These are phyloP conservation scores for Plectropomus leopardus DNA, from an alignment of 2,113 vertebrate genomes.

Conservation along the genomic window DNA sequence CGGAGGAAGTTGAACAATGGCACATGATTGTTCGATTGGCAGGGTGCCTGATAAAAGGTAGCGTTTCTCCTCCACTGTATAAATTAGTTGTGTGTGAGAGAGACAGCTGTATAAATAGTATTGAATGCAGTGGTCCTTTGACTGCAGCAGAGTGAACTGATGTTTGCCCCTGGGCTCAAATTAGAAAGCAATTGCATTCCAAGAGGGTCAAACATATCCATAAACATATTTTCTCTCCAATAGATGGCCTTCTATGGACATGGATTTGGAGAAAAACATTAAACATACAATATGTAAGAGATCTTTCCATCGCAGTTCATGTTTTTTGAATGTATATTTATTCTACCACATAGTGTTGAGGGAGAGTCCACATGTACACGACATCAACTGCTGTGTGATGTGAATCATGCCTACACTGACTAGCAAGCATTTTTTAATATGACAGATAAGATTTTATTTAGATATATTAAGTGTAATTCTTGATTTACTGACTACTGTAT, in stretches of 20 bases:
- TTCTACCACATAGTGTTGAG: neutral
- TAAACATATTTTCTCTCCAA: slow-evolving; percentile 75
- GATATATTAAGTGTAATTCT: neutral
- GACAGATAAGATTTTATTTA: neutral
- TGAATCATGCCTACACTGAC: neutral
- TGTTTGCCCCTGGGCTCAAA: slow-evolving; percentile 72
- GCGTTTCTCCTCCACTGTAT: slow-evolving; percentile 43
- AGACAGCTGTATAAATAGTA: slow-evolving; percentile 74
- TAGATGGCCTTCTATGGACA: slow-evolving; percentile 74
- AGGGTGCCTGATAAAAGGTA: slow-evolving; percentile 57
- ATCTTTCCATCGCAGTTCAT: neutral
- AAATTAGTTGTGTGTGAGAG: slow-evolving; percentile 53
- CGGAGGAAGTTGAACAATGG: slow-evolving; percentile 52
- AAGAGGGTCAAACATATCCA: slow-evolving; percentile 72
- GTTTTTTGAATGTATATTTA: slow-evolving; percentile 15
- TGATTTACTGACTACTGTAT: neutral
- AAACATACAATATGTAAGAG: slow-evolving; percentile 26
- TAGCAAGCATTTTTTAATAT: neutral
- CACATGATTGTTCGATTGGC: slow-evolving; percentile 38
- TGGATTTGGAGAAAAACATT: slow-evolving; percentile 25
- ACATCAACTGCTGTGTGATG: neutral
- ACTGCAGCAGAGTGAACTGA: slow-evolving; percentile 56
- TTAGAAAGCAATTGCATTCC: slow-evolving; percentile 80
- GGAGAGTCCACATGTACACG: neutral
- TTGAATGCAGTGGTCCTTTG: slow-evolving; percentile 44